Base-by-base conservation (phyloP, 2,888 invertebrate genomes). In the Hemistola chrysoprasaria region DNA sequence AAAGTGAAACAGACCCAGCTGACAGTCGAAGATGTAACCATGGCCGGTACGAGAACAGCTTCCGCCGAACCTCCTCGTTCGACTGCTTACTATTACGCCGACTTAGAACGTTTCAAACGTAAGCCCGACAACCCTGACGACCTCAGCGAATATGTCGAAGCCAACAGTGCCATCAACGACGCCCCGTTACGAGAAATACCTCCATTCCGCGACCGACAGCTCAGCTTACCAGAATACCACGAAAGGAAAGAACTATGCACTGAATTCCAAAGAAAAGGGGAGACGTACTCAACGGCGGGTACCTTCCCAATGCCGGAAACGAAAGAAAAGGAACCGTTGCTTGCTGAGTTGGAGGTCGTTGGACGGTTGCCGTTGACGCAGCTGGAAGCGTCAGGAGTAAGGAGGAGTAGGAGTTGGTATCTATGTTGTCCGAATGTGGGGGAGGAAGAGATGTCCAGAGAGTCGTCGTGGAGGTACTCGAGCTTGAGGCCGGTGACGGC, bases 381-480 rank as follows among this genome's bases (percentile, higher is more conserved):
- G 50, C 29, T 87, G 53, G 85, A 83, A 1, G 60, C 71, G 0
- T 59, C 76, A 0, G 82, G 82, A 1, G 84, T 91, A 0, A 75
- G 91, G 30, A 75, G 91, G 47, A 91, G 91, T 56, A 67, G 92
- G 39, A 91, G 91, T 60, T 92, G 92, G 86, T 84, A 92, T 56
- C 81, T 92, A 49, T 92, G 92, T 75, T 90, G 91, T 45, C 88
- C 89, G 0, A 81, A 87, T 24, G 73, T 80, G 16, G 78, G 74
- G 0, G 85, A 86, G 6, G 83, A 86, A 54, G 81, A 86, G 65
- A 71, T 80, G 0, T 79, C 80, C 0, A 60, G 84, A 32, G 81
- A 84, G 52, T 80, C 84, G 0, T 83, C 83, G 6, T 86, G 87
- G 87, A 58, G 87, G 41, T 84, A 87, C 40, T 82, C 87, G 10